Conservation (phyloP, 2,888 invertebrate species). For the Druceiella hillmani region DNA sequence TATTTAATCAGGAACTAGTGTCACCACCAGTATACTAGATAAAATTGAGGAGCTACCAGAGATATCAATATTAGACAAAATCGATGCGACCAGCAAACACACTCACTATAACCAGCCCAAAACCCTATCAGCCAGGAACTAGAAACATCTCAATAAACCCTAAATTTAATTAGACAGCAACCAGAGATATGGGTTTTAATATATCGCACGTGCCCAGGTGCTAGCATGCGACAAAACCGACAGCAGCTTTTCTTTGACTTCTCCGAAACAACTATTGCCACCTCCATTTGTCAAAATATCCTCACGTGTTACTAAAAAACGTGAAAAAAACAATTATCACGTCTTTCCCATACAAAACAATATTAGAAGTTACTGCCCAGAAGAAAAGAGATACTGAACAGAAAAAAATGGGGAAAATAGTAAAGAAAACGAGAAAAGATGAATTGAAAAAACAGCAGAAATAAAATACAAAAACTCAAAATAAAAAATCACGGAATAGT, state of each 20-base stretch:
- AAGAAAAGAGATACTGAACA: slow-evolving; percentile 11
- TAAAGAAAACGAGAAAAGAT: slow-evolving; percentile 14
- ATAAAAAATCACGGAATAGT: slow-evolving; percentile 12
- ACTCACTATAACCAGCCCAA: slow-evolving; percentile 16
- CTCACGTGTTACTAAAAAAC: slow-evolving; percentile 13
- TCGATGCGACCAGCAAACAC: slow-evolving; percentile 17
- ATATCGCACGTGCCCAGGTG: no score
- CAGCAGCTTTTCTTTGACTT: slow-evolving; percentile 21
- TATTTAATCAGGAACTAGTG: slow-evolving; percentile 14
- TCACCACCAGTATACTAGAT: no score
- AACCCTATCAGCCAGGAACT: slow-evolving; percentile 14
- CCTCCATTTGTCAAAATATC: slow-evolving; percentile 14
- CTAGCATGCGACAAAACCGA: slow-evolving; percentile 18
- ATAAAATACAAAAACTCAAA: no score
- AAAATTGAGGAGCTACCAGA: slow-evolving; percentile 13
- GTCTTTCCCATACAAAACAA: slow-evolving; percentile 18
- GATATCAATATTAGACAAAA: slow-evolving; percentile 15
- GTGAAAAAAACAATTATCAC: slow-evolving; percentile 21
- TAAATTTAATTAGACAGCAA: no score
- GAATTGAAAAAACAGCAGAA: slow-evolving; percentile 14
- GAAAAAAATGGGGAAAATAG: slow-evolving; percentile 13
- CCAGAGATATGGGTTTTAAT: no score
- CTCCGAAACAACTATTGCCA: slow-evolving; percentile 13
- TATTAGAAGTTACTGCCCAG: slow-evolving; percentile 13
- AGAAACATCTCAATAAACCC: slow-evolving; percentile 15